A percentile compares a stretch with the other conserved stretches of the same genome.
phyloP scores from a whole-genome alignment of 2,888 invertebrate genomes.

The Caenorhabditis macrosperma region DNA sequence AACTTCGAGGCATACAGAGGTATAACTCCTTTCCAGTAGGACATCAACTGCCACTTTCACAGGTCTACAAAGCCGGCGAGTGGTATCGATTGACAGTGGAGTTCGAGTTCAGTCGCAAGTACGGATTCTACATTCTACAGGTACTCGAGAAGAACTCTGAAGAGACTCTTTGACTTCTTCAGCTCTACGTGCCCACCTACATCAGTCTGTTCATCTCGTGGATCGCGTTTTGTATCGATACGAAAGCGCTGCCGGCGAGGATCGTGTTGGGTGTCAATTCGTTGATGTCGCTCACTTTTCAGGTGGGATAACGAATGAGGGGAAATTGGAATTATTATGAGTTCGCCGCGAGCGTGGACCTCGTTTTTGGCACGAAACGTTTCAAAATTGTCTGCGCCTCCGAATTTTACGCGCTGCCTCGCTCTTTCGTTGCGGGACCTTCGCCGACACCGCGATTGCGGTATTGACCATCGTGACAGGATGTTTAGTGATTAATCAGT shows the following conservation, averaged over 20 bases:
- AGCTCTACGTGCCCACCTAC: conserved; percentile 77
- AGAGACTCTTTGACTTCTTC: conserved; percentile 20
- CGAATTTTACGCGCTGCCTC: too few species aligned
- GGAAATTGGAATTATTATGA: too few species aligned
- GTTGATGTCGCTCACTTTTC: conserved; percentile 76
- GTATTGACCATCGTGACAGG: too few species aligned
- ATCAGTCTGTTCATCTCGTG: conserved; percentile 77
- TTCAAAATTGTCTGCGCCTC: too few species aligned
- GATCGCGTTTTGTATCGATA: conserved; percentile 77
- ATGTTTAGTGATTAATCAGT: too few species aligned
- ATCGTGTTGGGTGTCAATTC: conserved; percentile 78
- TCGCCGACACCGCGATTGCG: not conserved
- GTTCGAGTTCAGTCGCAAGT: conserved; percentile 73
- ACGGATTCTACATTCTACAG: conserved; percentile 77
- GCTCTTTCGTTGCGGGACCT: too few species aligned
- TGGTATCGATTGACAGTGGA: conserved; percentile 78
- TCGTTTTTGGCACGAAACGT: too few species aligned
- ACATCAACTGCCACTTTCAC: conserved; percentile 1
- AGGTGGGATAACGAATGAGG: too few species aligned
- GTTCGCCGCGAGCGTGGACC: too few species aligned
- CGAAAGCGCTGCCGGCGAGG: conserved; percentile 75
- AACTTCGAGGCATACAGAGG: conserved; percentile 73
- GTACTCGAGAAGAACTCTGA: conserved; percentile 18
- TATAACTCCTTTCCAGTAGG: not conserved
- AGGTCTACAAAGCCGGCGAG: conserved; percentile 75